These are phyloP conservation scores for Cecidostiba fungosa DNA, from an alignment of 2,888 invertebrate species.

Conservation along the genomic window DNA sequence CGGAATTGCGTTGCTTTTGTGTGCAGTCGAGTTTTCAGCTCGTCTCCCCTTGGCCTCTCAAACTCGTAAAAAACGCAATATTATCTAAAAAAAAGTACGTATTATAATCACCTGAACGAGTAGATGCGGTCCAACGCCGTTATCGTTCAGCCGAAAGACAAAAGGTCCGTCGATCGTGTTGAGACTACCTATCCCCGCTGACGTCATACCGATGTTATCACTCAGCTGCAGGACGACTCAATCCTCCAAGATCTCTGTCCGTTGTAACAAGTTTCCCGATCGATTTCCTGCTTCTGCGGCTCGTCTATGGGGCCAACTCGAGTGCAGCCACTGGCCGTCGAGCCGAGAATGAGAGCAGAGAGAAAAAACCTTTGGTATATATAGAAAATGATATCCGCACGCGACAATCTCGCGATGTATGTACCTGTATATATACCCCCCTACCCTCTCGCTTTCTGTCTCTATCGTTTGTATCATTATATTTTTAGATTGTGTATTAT, in stretches of 20 bases:
- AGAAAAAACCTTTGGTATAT: not conserved
- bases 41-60: too few species aligned
- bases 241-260: not conserved
- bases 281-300: not conserved
- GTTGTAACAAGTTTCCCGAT: not conserved
- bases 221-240: not conserved
- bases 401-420: not conserved
- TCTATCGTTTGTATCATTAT: not conserved
- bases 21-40: too few species aligned
- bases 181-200: conserved; percentile 65
- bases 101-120: conserved; percentile 84
- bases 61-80: too few species aligned
- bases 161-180: conserved; percentile 84
- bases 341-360: conserved; percentile 10
- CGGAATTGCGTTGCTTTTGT: not conserved
- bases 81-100: too few species aligned
- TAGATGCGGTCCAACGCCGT: conserved; percentile 87
- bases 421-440: not conserved
- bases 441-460: not conserved
- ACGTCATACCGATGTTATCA: not conserved
- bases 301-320: not conserved
- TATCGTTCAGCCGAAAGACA: conserved; percentile 88
- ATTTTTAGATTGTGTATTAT: conserved; percentile 8
- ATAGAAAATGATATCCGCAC: not conserved
- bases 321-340: conserved; percentile 17